Evolutionary conservation across 2,113 vertebrate species (phyloP).

Genomic region (Rhagologus leucostigma): DNA sequence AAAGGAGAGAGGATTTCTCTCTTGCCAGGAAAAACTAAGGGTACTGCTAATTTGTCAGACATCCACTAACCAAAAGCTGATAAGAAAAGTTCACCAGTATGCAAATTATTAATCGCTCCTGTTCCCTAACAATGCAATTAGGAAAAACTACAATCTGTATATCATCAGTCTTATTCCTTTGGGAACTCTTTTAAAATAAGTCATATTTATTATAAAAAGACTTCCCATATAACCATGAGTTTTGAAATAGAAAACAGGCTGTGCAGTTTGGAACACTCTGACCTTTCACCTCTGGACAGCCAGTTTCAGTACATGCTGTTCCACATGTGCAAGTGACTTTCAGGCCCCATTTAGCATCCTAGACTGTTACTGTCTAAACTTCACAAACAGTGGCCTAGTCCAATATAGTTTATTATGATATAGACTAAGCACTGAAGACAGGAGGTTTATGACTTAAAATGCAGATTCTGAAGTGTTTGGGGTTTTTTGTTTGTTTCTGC

Average conservation of each 20-base stretch:
- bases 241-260: not conserved
- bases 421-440: not conserved
- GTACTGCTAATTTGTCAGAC: not conserved
- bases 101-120: not conserved
- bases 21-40: not conserved
- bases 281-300: conserved; percentile 14
- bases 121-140: not conserved
- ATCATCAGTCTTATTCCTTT: not conserved
- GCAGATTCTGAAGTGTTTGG: not conserved
- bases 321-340: not conserved
- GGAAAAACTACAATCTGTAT: not conserved
- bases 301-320: conserved; percentile 9
- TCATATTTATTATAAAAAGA: not conserved
- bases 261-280: not conserved
- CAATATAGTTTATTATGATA: not conserved
- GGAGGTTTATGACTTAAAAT: not conserved
- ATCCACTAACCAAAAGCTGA: not conserved
- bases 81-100: not conserved
- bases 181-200: not conserved
- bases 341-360: not conserved
- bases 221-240: not conserved
- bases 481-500: rapidly evolving
- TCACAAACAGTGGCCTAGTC: not conserved
- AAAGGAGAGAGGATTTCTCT: not conserved
- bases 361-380: not conserved